Base-by-base conservation (phyloP, 1,140 invertebrate species). In the Drosophila repleta region DNA sequence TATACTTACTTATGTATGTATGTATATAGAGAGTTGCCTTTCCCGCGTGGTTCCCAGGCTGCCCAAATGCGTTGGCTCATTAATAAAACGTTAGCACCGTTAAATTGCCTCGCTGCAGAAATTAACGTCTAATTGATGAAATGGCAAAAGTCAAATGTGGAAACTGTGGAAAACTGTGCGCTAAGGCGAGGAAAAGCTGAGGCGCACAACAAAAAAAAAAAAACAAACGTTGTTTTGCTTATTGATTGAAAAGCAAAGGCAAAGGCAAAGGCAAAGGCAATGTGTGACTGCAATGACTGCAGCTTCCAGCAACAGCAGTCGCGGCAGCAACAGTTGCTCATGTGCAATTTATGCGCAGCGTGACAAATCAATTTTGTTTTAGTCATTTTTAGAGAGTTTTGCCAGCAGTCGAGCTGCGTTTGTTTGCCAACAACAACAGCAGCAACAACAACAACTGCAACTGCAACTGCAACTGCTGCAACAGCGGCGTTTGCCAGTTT, bases 341-440 rank as follows among this genome's bases (percentile, higher is more conserved):
- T 88, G 76, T 84, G 85, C 85, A 90, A 90, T 90, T 90, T 90
- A 90, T 90, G 88, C 76, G 77, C 82, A 83, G 74, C 87, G 87
- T 90, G 87, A 90, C 88, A 90, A 90, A 90, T 90, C 87, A 90
- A 90, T 90, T 90, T 90, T 74, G 63, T 61, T 76, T 73, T 58
- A 79, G 67, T 67, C 48, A 72, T 62, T 69, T 74, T 74, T 74
- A 69, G 66, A 74, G 71, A 74, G 57, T 55, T 58, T 63, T 63
- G 53, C 37, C 41, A 45, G 58, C 39, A 41, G 32, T 35, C 58
- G 32, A 56, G 43, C 51, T 68, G 35, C 48, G 26, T 49, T 52
- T 74, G 37, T 66, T 64, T 75, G 74, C 58, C 73, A 57, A 71
- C 63, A 71, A 56, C 49, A 35, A 55, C 60, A 43, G 24, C 15